Base-by-base conservation (phyloP, 2,797 vertebrate genomes). In the Gobionotothen gibberifrons region DNA sequence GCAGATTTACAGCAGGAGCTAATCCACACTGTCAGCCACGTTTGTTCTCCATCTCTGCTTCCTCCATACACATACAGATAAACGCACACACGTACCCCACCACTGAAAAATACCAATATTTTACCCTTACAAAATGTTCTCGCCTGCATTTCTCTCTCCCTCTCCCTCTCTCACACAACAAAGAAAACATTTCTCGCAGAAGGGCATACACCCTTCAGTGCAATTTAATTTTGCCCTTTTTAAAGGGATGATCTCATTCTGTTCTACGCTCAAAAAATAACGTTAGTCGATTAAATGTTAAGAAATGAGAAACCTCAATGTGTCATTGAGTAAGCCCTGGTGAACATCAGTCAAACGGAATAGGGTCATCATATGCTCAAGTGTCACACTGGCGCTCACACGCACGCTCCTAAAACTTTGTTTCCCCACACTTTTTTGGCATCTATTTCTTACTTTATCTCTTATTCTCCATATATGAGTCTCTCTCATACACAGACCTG, bases 1-100 rank as follows among this genome's bases (percentile, higher is more conserved):
- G 87, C 91, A 91, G 91, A 93, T 94, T 93, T 94, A 94, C 90
- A 93, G 91, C 90, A 88, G 89, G 89, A 89, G 91, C 89, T 93
- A 95, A 94, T 92, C 92, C 93, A 94, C 92, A 89, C 83, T 89
- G 90, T 92, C 92, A 92, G 89, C 84, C 86, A 85, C 79, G 80
- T 90, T 92, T 87, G 79, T 90, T 90, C 89, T 90, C 89, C 88
- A 82, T 81, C 85, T 82, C 81, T 72, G 85, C 77, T 76, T 91
- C 84, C 61, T 79, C 74, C 63, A 72, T 76, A 80, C 80, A 85
- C 83, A 83, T 77, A 73, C 75, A 81, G 60, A 79, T 48, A 77
- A 70, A 85, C 66, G 78, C 62, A 66, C 78, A 57, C 42, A 78
- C 60, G 40, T 49, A 60, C 46, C 13, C 53, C 54, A 66, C 55